Percentiles rank a stretch among this genome's conserved stretches.
phyloP scores from a whole-genome alignment of 1,140 invertebrate genomes.

The Reticulitermes speratus region DNA sequence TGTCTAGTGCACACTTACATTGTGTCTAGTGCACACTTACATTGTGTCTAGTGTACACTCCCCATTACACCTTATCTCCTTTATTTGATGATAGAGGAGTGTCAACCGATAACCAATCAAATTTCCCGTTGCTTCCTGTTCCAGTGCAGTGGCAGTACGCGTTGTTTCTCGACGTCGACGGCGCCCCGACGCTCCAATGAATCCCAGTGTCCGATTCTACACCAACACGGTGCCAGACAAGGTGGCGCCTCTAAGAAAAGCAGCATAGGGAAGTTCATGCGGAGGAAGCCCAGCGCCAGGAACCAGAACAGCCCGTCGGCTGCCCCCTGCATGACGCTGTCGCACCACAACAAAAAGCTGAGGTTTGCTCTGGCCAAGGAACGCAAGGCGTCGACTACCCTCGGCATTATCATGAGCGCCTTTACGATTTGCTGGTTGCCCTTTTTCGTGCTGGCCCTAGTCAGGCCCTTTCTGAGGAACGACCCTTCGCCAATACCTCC shows the following conservation, averaged over 20 bases:
- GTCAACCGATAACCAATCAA: too few relatives aligned
- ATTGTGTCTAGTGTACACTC: too few relatives aligned
- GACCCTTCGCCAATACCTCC: constrained; percentile 61
- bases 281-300: neutral
- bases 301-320: neutral
- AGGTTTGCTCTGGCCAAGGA: constrained; percentile 34
- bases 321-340: neutral
- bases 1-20: too few relatives aligned
- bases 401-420: constrained; percentile 96
- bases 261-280: neutral
- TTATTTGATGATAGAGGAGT: too few relatives aligned
- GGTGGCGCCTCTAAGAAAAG: neutral
- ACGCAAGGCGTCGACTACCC: constrained; percentile 82
- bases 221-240: neutral
- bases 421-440: constrained; percentile 97
- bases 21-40: too few relatives aligned
- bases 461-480: constrained; percentile 72
- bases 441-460: constrained; percentile 90
- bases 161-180: constrained; percentile 29
- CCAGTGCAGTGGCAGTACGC: constrained; percentile 32
- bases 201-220: constrained; percentile 33
- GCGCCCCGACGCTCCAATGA: constrained; percentile 33
- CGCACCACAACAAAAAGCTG: constrained; percentile 32
- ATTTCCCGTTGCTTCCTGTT: constrained; percentile 14
- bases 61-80: too few relatives aligned